These are phyloP conservation scores for Pyrrhia umbra DNA, from an alignment of 2,888 invertebrate species.

Conservation along the genomic window DNA sequence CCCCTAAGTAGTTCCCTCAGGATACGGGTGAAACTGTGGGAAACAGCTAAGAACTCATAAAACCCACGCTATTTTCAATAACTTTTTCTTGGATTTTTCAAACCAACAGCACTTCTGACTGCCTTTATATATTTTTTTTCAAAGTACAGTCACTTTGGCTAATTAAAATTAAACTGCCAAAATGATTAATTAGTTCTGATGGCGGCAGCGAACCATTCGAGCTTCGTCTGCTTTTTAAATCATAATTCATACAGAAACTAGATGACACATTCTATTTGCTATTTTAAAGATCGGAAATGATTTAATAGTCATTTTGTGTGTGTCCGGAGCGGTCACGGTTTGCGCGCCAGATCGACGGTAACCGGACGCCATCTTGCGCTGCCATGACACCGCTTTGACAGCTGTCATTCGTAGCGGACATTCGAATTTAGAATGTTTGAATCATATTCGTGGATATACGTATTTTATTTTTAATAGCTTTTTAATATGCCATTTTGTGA, in stretches of 20 bases:
- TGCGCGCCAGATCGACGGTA: slow-evolving; percentile 82
- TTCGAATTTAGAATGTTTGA: slow-evolving; percentile 86
- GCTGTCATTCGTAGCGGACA: slow-evolving; percentile 87
- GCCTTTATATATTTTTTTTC: background rate
- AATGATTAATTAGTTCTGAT: slow-evolving; percentile 33
- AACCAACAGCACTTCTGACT: background rate
- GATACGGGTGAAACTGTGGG: too few species aligned
- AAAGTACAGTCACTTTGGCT: background rate
- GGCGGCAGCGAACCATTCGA: slow-evolving; percentile 26
- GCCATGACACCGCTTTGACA: slow-evolving; percentile 88
- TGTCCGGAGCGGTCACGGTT: slow-evolving; percentile 76
- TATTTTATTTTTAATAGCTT: slow-evolving; percentile 60
- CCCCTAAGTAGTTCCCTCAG: too few species aligned
- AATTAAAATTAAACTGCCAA: slow-evolving; percentile 35
- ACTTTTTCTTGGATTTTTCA: too few species aligned
- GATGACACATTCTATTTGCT: slow-evolving; percentile 70
- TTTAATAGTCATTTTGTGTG: slow-evolving; percentile 80
- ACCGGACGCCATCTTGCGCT: slow-evolving; percentile 87
- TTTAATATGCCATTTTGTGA: slow-evolving; percentile 55
- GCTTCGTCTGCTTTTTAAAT: slow-evolving; percentile 6
- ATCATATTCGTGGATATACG: slow-evolving; percentile 73
- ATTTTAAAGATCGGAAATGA: slow-evolving; percentile 85
- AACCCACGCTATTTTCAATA: too few species aligned
- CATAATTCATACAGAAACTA: slow-evolving; percentile 44
- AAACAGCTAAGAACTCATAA: too few species aligned